Base-by-base conservation (phyloP, 1,140 invertebrate species). In the Drosophila prosaltans region DNA sequence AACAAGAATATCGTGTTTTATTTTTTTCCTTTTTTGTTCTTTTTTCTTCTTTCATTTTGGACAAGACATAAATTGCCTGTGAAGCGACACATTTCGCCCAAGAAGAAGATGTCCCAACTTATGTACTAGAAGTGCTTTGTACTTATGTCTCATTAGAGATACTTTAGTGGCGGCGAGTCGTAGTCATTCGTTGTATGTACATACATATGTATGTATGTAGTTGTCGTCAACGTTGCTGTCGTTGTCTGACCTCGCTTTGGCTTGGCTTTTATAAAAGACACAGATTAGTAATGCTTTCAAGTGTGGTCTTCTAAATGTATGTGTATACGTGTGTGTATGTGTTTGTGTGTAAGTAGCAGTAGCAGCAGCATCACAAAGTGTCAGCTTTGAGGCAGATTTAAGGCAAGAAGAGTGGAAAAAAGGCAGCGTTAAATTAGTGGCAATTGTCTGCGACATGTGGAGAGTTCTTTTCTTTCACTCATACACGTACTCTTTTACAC, bases 121-220 rank as follows among this genome's bases (percentile, higher is more conserved):
- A 69, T 59, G 57, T 59, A 59, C 57, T 59, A 64, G 67, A 85
- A 85, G 81, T 85, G 78, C 81, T 69, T 68, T 85, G 78, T 83
- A 70, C 84, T 86, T 88, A 88, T 79, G 84, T 88, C 83, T 86
- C 83, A 88, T 86, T 86, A 86, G 83, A 83, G 80, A 83, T 86
- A 89, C 83, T 89, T 88, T 86, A 86, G 80, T 72, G 70, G 67
- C 74, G 71, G 67, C 74, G 71, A 81, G 81, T 78, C 79, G 68
- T 76, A 36, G 32, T 36, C 32, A 36, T 6, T 6, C 32, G 32
- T 36, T 36, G 32, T 16, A 16, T 16, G 16, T 16, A 16, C 16
- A 16, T 16, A 16, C 16, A 16, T 16, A 16, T 16, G 16, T 16
- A 16, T 16, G 16, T 16, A 16, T 16, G 16, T 36, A 36, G 32